phyloP scores from a whole-genome alignment of 2,797 vertebrate genomes.

The Phoxinus dragarum region DNA sequence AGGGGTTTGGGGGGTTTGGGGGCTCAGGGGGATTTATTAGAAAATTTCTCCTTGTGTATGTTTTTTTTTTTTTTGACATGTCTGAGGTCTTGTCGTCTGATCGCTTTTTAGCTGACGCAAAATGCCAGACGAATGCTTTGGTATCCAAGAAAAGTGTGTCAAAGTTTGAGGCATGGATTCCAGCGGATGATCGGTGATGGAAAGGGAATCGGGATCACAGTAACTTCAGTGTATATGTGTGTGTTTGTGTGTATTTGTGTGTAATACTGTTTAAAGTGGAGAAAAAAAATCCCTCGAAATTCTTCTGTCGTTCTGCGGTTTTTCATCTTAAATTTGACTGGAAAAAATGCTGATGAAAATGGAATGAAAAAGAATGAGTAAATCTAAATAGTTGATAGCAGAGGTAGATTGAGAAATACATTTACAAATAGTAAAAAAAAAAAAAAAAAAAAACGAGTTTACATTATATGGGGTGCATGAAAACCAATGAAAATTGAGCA shows the following conservation, averaged over 20 bases:
- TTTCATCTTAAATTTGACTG: neutral
- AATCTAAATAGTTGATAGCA: constrained; percentile 46
- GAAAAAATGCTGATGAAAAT: constrained; percentile 1
- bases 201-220: constrained; percentile 1
- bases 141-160: constrained; percentile 78
- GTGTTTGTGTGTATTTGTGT: constrained; percentile 17
- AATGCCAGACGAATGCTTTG: constrained; percentile 77
- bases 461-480: constrained; percentile 20
- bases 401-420: constrained; percentile 62
- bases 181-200: constrained; percentile 11
- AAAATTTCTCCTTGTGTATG: constrained; percentile 59
- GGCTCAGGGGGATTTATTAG: constrained; percentile 61
- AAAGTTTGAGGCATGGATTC: constrained; percentile 40
- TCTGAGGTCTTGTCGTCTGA: constrained; percentile 77
- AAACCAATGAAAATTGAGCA: constrained; percentile 33
- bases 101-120: constrained; percentile 68
- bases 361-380: constrained; percentile 26
- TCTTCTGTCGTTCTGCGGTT: neutral
- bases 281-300: neutral
- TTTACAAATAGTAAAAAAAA: constrained; percentile 23
- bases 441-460: neutral
- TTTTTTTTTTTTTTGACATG: constrained; percentile 65
- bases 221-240: constrained; percentile 29
- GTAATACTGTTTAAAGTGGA: neutral
- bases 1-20: constrained; percentile 66